Base-by-base conservation (phyloP, 2,888 invertebrate genomes). In the Prosopocoilus inquinatus region DNA sequence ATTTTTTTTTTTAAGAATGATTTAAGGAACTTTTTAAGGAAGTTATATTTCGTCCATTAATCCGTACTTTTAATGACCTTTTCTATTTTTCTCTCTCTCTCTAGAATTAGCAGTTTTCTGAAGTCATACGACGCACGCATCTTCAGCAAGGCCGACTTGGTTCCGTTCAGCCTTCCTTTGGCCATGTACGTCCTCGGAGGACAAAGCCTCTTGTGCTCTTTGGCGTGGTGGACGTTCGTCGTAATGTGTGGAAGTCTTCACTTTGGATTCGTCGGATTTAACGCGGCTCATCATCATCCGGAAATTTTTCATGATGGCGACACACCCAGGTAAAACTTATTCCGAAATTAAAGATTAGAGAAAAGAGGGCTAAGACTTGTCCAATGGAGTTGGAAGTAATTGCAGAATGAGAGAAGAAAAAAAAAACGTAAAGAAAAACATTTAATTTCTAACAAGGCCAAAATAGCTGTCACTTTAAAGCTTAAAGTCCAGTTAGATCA, bases 221-320 rank as follows among this genome's bases (percentile, higher is more conserved):
- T 84, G 0, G 65, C 71, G 15, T 74, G 75, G 53, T 89, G 87
- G 86, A 44, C 82, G 0, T 73, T 78, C 62, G 82, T 88, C 15
- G 70, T 82, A 12, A 66, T 81, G 15, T 70, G 81, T 0, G 79
- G 79, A 2, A 87, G 89, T 63, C 80, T 85, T 44, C 58, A 81
- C 0, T 88, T 90, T 68, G 78, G 75, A 11, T 64, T 81, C 2
- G 82, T 89, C 52, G 89, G 85, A 2, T 68, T 87, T 1, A 89
- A 84, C 68, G 89, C 88, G 0, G 89, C 86, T 1, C 90, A 91
- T 76, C 90, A 90, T 69, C 88, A 90, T 71, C 89, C 90, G 1
- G 82, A 83, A 28, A 86, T 89, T 55, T 86, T 86, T 65, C 90
- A 90, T 69, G 89, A 89, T 64, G 90, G 90, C 0, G 91, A 91